These are phyloP conservation scores for Spea multiplicata DNA, from an alignment of 2,113 vertebrate genomes.

Conservation along the genomic window DNA sequence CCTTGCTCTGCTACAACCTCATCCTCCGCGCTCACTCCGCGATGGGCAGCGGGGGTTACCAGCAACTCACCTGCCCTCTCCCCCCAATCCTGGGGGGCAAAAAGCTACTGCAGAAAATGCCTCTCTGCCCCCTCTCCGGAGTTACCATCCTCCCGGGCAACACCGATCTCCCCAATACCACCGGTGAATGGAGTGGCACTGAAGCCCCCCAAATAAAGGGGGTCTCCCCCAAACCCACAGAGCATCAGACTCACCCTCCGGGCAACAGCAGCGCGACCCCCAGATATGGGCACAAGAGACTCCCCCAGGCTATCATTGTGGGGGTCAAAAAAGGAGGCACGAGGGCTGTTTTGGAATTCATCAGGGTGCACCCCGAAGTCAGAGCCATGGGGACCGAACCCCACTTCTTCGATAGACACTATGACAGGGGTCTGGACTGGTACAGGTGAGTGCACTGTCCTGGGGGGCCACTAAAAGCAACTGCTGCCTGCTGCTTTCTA, in stretches of 20 bases:
- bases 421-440: constrained; percentile 89
- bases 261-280: constrained; percentile 59
- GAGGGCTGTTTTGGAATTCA: constrained; percentile 92
- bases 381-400: constrained; percentile 90
- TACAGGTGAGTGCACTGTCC: constrained; percentile 80
- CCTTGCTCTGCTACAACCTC: constrained; percentile 82
- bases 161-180: constrained; percentile 1
- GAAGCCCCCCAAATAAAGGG: constrained; percentile 4
- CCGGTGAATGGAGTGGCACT: not conserved
- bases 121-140: constrained; percentile 59
- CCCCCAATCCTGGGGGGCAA: constrained; percentile 64
- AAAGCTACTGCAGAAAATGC: constrained; percentile 76
- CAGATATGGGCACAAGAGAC: constrained; percentile 74
- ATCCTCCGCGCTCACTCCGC: constrained; percentile 73
- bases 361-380: constrained; percentile 92
- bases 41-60: constrained; percentile 66
- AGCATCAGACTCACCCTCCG: constrained; percentile 17
- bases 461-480: not conserved
- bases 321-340: constrained; percentile 96
- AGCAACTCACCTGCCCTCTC: constrained; percentile 67
- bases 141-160: constrained; percentile 29
- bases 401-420: constrained; percentile 96
- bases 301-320: constrained; percentile 87
- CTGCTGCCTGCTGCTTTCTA: not conserved
- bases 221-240: constrained; percentile 25